Conservation (phyloP, 2,113 vertebrate species). For the Riparia riparia region DNA sequence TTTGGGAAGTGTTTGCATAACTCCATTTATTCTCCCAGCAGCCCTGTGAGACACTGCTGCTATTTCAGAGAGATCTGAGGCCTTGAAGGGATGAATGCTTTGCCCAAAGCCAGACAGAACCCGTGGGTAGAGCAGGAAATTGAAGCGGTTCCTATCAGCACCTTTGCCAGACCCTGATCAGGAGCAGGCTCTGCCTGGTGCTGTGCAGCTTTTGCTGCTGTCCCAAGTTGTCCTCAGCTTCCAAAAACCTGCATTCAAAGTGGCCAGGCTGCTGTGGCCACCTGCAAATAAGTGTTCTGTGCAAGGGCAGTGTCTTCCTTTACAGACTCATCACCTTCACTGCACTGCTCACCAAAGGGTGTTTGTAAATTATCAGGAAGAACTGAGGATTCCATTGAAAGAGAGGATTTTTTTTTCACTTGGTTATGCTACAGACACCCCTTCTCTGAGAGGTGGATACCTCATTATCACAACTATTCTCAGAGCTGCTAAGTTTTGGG, state of each 20-base stretch:
- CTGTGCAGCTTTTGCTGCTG: neutral
- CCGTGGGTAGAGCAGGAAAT: neutral
- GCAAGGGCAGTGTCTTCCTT: neutral
- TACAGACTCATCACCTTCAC: neutral
- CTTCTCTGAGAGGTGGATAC: neutral
- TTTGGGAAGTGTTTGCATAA: neutral
- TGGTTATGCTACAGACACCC: rapidly evolving
- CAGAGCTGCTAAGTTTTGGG: neutral
- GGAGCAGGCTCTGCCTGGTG: neutral
- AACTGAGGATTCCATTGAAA: neutral
- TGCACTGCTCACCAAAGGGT: neutral
- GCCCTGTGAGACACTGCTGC: neutral
- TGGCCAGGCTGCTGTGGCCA: neutral
- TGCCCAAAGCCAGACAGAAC: neutral
- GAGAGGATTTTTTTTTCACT: neutral
- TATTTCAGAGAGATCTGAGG: neutral
- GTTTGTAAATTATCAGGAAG: neutral
- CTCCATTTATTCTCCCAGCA: neutral
- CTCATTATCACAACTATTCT: neutral
- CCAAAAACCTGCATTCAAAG: neutral
- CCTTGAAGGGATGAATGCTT: neutral
- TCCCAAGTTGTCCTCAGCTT: neutral
- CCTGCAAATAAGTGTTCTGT: rapidly evolving
- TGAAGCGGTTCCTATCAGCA: neutral
- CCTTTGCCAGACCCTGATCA: neutral